Conservation (phyloP, 2,797 vertebrate genomes). For the Semaprochilodus insignis region DNA sequence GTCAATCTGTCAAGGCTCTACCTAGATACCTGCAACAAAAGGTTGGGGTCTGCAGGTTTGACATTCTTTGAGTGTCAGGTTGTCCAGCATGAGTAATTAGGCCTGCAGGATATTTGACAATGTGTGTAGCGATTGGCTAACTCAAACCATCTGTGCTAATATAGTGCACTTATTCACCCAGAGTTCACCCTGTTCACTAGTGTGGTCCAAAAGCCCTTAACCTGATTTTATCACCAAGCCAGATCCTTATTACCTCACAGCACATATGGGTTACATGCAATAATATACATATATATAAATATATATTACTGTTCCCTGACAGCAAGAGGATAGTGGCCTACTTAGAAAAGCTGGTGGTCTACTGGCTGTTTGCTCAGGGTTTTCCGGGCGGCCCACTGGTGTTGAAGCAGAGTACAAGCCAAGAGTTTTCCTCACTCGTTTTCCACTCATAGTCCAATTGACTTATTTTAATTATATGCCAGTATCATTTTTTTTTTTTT, state of each 20-base stretch:
- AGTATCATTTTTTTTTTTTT: too few species aligned
- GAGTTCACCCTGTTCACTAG: constrained; percentile 46
- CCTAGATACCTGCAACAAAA: constrained; percentile 61
- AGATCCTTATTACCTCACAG: constrained; percentile 1
- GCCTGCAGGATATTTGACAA: constrained; percentile 72
- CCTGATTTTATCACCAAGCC: constrained; percentile 39
- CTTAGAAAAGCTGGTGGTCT: too few species aligned
- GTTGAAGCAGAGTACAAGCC: too few species aligned
- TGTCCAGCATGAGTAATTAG: constrained; percentile 80
- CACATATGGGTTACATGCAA: neutral
- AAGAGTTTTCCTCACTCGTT: too few species aligned
- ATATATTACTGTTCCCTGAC: too few species aligned
- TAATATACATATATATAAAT: too few species aligned
- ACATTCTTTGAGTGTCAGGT: constrained; percentile 65
- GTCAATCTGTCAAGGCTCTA: constrained; percentile 65
- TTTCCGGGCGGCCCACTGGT: too few species aligned
- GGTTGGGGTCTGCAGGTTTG: constrained; percentile 15
- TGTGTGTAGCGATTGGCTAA: constrained; percentile 77
- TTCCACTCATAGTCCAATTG: too few species aligned
- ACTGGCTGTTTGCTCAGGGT: too few species aligned
- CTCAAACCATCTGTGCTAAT: constrained; percentile 83
- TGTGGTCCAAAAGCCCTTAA: constrained; percentile 31
- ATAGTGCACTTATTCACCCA: constrained; percentile 69
- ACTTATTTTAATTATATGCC: too few species aligned
- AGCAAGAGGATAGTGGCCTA: too few species aligned